These are phyloP conservation scores for Phenganax subtilis DNA, from an alignment of 92 coral and sea anemone species.

Conservation along the genomic window DNA sequence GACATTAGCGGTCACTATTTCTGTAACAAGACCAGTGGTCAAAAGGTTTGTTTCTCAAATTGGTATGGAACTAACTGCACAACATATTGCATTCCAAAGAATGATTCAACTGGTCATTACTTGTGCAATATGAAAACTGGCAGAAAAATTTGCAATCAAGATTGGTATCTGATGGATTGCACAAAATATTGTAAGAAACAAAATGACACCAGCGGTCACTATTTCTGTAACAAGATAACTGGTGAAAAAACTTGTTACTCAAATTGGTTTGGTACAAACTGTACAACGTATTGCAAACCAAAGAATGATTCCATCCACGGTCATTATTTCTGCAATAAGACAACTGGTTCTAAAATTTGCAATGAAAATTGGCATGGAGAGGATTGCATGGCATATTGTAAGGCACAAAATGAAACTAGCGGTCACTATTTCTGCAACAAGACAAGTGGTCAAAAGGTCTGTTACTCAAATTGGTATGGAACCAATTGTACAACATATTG, in stretches of 20 bases:
- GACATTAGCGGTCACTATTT: conserved; percentile 33
- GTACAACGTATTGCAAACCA: neutral
- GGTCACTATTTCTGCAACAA: conserved; percentile 70
- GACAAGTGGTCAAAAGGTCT: conserved; percentile 53
- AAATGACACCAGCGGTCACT: conserved; percentile 24
- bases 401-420: neutral
- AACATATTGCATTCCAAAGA: conserved; percentile 12
- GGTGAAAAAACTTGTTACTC: conserved; percentile 38
- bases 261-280: conserved; percentile 42
- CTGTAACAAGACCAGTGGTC: conserved; percentile 23
- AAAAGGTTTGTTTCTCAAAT: conserved; percentile 14
- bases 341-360: conserved; percentile 52
- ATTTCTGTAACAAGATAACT: conserved; percentile 29
- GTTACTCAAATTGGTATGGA: conserved; percentile 63
- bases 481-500: conserved; percentile 57
- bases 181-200: conserved; percentile 46
- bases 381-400: conserved; percentile 54
- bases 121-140: conserved; percentile 39
- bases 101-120: conserved; percentile 35
- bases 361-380: conserved; percentile 58
- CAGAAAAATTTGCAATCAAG: conserved; percentile 39
- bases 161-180: conserved; percentile 71
- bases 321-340: conserved; percentile 44
- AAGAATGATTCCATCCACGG: neutral
- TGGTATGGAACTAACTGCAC: conserved; percentile 34